Evolutionary conservation across 2,113 vertebrate genomes (phyloP).

Genomic region (Phalacrocorax brasilianus): DNA sequence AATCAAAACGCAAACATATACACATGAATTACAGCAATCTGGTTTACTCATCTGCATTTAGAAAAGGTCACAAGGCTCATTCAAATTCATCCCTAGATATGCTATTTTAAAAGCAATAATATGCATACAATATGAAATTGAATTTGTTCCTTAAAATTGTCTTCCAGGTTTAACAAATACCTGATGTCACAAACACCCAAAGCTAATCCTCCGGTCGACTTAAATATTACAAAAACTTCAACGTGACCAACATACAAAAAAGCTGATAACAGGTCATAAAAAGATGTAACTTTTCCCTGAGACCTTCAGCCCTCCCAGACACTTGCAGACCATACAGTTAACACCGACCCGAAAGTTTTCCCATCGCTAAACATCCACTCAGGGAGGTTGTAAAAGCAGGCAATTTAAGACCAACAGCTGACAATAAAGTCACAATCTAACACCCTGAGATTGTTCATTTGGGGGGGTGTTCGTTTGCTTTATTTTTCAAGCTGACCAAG

Average conservation of each 20-base stretch:
- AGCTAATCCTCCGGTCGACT: background rate
- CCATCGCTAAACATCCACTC: background rate
- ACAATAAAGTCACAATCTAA: slow-evolving; percentile 4
- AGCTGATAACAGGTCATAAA: rapidly evolving
- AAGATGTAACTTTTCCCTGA: background rate
- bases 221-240: background rate
- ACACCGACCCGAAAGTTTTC: background rate
- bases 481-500: background rate
- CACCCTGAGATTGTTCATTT: background rate
- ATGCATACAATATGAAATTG: background rate
- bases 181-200: background rate
- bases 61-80: slow-evolving; percentile 38
- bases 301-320: background rate
- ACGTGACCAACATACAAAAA: background rate
- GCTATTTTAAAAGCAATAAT: background rate
- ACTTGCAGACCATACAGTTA: background rate
- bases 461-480: background rate
- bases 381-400: slow-evolving; percentile 1
- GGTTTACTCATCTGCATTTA: slow-evolving; percentile 23
- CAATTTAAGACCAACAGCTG: slow-evolving; percentile 34
- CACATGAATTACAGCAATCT: slow-evolving; percentile 1
- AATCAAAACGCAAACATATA: slow-evolving; percentile 19
- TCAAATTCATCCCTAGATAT: slow-evolving; percentile 3
- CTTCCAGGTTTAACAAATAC: background rate
- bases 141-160: background rate